Evolutionary conservation across 1,140 invertebrate genomes (phyloP), one percentile per base, ranked within the genome.

Genomic region (Brachionus plicatilis): DNA sequence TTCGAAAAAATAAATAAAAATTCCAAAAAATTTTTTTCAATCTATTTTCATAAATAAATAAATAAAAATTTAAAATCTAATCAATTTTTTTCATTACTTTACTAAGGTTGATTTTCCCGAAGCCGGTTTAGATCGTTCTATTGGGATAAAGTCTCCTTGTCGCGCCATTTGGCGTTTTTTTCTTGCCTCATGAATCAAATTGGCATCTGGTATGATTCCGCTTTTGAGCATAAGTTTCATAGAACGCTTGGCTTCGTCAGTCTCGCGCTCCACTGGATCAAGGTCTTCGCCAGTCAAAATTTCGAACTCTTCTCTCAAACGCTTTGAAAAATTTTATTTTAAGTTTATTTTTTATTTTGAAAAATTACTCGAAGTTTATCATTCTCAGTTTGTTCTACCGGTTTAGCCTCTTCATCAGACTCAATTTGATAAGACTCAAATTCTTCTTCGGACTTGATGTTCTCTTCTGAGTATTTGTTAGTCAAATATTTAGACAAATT

Each of bases 201-300:
- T 95, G 9, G 96, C 95, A 92, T 98, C 95, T 20, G 96, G 96
- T 87, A 98, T 98, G 86, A 93, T 93, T 68, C 96, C 96, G 65
- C 66, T 84, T 50, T 66, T 72, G 12, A 75, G 65, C 82, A 84
- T 76, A 1, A 83, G 12, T 76, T 60, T 78, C 24, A 85, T 37
- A 20, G 70, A 83, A 11, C 80, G 41, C 20, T 84, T 53, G 12
- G 60, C 27, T 60, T 72, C 56, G 17, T 84, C 60, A 12, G 56
- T 45, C 43, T 84, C 33, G n/a, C 33, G 5, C 33, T 60, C 53
- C 7, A 70, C 24, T 45, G 37, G 45, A 76, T 72, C 41, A 6
- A 68, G 17, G 43, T 84, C 56, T 84, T 53, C 43, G n/a, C 56
- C 82, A 50, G 33, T 82, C 20, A 85, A 50, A 24, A 60, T 56